Evolutionary conservation across 1,140 invertebrate genomes (phyloP).

Genomic region (Heliconius congener): DNA sequence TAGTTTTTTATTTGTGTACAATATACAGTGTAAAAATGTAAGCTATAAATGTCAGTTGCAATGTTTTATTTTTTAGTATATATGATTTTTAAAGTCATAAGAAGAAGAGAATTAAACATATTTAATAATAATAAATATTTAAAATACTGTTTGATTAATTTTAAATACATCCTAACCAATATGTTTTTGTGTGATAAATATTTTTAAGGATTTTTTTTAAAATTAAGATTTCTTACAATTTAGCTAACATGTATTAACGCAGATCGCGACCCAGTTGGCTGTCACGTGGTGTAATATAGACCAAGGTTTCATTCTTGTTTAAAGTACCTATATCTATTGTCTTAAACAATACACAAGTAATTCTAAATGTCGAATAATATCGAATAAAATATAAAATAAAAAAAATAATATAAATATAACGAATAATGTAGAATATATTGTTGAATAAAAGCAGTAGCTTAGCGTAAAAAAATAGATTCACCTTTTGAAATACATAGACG

Average conservation of each 20-base stretch:
- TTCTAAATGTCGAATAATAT: not conserved
- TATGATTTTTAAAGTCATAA: too few relatives aligned
- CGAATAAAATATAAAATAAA: too few relatives aligned
- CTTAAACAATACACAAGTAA: slow-evolving; percentile 2
- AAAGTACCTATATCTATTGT: slow-evolving; percentile 41
- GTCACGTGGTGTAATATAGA: slow-evolving; percentile 51
- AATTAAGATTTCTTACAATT: slow-evolving; percentile 37
- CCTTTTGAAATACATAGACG: too few relatives aligned
- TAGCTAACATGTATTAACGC: slow-evolving; percentile 33
- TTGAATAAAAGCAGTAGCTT: not conserved
- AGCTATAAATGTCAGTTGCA: too few relatives aligned
- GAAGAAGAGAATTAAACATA: too few relatives aligned
- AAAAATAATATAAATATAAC: too few relatives aligned
- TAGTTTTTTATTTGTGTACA: too few relatives aligned
- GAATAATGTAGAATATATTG: not conserved
- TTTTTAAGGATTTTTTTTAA: not conserved
- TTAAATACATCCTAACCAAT: not conserved
- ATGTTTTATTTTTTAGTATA: too few relatives aligned
- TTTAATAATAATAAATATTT: too few relatives aligned
- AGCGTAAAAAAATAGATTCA: too few relatives aligned
- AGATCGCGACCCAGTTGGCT: slow-evolving; percentile 46
- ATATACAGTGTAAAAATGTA: too few relatives aligned
- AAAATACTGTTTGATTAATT: too few relatives aligned
- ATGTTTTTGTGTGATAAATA: not conserved
- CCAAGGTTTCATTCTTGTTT: slow-evolving; percentile 48